Evolutionary conservation across 2,797 vertebrate species (phyloP), one percentile per base, ranked within the genome.

Genomic region (Clarias laeviceps): DNA sequence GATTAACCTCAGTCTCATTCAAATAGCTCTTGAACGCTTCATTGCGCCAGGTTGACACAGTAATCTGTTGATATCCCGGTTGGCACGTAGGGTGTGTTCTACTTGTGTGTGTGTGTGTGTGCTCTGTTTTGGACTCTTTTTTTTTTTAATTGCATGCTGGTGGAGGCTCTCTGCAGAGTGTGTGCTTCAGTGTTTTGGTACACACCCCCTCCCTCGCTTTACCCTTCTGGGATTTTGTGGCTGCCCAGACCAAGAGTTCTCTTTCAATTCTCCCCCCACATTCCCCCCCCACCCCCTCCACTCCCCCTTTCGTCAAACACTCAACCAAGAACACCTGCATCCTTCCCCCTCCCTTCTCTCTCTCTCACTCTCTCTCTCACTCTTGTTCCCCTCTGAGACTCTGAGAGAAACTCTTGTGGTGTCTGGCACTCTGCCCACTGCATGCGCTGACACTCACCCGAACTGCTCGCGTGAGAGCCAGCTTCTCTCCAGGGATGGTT

Each of bases 391-490:
- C 90, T 82, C 89, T 57, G 85, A 86, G 80, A 88, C 90, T 82
- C 89, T 57, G 85, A 86, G 80, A 88, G 84, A 79, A 86, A 82
- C 70, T 86, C 82, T 87, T 82, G 91, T 61, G 88, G 86, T 89
- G 11, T 32, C 83, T 94, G 94, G 94, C 93, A 85, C 82, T 80
- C 73, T 15, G 92, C 93, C 93, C 57, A 18, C 85, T 88, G 84
- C 87, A 84, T 89, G 88, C 90, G 27, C 90, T 89, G 93, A 94
- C 92, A 92, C 85, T 91, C 92, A 90, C 91, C 85, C 84, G 14
- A 72, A 88, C 89, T 88, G 88, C 89, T 94, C 88, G 91, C 90
- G 87, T 94, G 93, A 94, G 91, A 93, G 90, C 87, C 86, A 91
- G 87, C 64, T 87, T 59, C 80, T 88, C 88, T 77, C 86, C 73